phyloP scores from a whole-genome alignment of 2,888 invertebrate species.

The Eugnorisma glareosa region DNA sequence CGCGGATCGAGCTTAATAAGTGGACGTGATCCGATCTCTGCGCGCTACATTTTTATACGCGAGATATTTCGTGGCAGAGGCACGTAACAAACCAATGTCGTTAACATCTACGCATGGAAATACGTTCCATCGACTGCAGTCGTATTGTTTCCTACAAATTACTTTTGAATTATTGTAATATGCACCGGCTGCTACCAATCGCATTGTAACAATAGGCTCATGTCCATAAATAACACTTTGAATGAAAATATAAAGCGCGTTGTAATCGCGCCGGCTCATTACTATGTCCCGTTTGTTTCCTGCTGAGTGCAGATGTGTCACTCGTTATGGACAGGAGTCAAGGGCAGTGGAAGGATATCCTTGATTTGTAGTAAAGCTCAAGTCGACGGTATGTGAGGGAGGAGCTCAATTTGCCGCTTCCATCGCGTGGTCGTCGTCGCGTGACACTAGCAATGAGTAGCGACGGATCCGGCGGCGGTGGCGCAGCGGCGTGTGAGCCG shows the following conservation, averaged over 20 bases:
- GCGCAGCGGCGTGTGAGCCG: not conserved
- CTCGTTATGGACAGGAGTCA: conserved; percentile 22
- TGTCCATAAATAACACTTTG: conserved; percentile 13
- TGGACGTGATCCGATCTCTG: conserved; percentile 68
- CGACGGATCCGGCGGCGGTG: not conserved
- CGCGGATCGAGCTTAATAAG: conserved; percentile 57
- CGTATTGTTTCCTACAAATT: conserved; percentile 58
- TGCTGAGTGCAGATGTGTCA: conserved; percentile 10
- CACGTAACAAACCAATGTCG: conserved; percentile 64
- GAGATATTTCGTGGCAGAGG: conserved; percentile 50
- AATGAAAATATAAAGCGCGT: conserved; percentile 25
- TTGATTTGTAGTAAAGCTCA: conserved; percentile 63
- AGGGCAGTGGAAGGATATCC: conserved; percentile 65
- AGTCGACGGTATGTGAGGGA: conserved; percentile 49
- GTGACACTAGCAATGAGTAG: conserved; percentile 43
- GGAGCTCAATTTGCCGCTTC: conserved; percentile 64
- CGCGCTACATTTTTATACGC: conserved; percentile 45
- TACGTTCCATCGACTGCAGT: conserved; percentile 41
- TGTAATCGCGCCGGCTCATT: not conserved
- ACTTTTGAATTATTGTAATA: conserved; percentile 62
- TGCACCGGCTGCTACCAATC: conserved; percentile 47
- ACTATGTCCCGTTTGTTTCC: not conserved
- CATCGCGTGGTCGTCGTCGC: conserved; percentile 63
- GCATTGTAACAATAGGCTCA: conserved; percentile 44
- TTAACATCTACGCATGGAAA: conserved; percentile 60